A percentile compares a stretch with the other conserved stretches of the same genome.
phyloP scores from a whole-genome alignment of 2,113 vertebrate genomes.

The Eulemur rufifrons region DNA sequence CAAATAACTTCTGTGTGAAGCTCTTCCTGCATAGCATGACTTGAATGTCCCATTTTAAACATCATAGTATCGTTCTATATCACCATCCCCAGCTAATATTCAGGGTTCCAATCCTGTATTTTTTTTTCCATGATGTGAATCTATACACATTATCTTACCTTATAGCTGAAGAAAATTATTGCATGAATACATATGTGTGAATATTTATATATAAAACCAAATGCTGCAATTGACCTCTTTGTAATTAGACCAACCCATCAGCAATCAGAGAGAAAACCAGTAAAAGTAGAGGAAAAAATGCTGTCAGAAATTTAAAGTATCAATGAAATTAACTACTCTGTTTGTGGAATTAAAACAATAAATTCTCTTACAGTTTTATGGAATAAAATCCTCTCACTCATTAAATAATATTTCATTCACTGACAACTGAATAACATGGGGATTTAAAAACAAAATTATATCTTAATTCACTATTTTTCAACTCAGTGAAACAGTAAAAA shows the following conservation, averaged over 20 bases:
- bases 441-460: not conserved
- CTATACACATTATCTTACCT: not conserved
- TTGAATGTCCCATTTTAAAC: not conserved
- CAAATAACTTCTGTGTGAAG: not conserved
- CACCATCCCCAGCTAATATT: not conserved
- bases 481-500: not conserved
- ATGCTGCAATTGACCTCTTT: not conserved
- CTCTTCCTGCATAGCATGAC: not conserved
- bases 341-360: not conserved
- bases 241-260: not conserved
- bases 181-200: not conserved
- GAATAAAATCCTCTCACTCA: not conserved
- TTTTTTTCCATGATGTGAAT: not conserved
- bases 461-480: slow-evolving; percentile 5
- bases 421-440: not conserved
- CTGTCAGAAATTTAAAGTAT: not conserved
- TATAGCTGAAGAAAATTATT: not conserved
- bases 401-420: not conserved
- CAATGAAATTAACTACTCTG: not conserved
- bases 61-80: rapidly evolving
- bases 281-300: not conserved
- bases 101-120: not conserved
- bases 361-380: not conserved
- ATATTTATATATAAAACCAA: not conserved
- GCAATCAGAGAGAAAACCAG: not conserved